Evolutionary conservation across 2,113 vertebrate genomes (phyloP), one percentile per base, ranked within the genome.

Genomic region (Phrynosoma blainvillii): DNA sequence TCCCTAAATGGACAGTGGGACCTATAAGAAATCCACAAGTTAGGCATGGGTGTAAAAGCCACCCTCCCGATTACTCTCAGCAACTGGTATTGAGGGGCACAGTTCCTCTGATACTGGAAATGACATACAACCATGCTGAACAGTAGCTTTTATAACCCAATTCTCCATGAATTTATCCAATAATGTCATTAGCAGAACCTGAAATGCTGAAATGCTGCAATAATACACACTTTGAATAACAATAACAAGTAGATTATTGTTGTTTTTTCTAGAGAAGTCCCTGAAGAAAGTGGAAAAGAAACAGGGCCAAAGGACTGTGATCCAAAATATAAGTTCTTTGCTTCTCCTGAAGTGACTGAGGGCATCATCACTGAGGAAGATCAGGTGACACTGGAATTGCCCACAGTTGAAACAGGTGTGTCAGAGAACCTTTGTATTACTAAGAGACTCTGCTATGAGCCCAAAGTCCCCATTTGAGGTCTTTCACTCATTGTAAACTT

Each of bases 271-370:
- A 89, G 89, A 12, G 1, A 73, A 21, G 36, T 2, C 40, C 23
- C 52, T 16, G 40, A 32, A 78, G 73, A 86, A 71, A 93, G 87
- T 66, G 76, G 54, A 52, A 86, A 47, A 73, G 89, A 92, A 83
- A 47, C 16, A 18, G 59, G 76, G 59, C 36, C n/a, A 36, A 82
- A 42, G 4, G 84, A 87, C 4, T 10, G 47, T 11, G 0, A 32
- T 84, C 79, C 81, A 2, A 85, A 25, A 82, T 52, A n/a, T 54
- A 66, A 18, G 0, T 0, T 14, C 84, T 85, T 84, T 76, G 27
- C 78, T 81, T 36, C 18, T 88, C 27, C 65, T 27, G 79, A 78
- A 52, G 21, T 42, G 9, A 78, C 52, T 47, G 30, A 6, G 70
- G 12, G 75, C 76, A 25, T 1, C 76, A 25, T 1, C 25, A 10